phyloP scores from a whole-genome alignment of 1,140 invertebrate genomes.

The Xylocopa sonorina region DNA sequence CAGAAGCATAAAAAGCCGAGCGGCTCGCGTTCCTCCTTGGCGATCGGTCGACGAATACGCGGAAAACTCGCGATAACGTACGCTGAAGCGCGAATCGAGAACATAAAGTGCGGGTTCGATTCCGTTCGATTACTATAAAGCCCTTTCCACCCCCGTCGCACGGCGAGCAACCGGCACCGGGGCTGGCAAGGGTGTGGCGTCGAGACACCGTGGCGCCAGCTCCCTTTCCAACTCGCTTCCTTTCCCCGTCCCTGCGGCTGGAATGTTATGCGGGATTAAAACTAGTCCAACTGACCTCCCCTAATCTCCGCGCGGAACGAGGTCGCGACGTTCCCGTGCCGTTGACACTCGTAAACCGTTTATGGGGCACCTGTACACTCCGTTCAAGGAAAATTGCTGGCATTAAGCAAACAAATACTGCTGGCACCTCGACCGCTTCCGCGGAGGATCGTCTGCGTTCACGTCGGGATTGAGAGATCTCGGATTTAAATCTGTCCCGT shows the following conservation, averaged over 20 bases:
- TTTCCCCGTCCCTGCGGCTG: not conserved
- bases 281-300: conserved; percentile 20
- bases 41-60: not conserved
- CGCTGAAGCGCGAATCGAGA: conserved; percentile 9
- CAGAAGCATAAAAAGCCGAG: conserved; percentile 10
- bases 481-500: too few species aligned
- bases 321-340: not conserved
- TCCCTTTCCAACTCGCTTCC: conserved; percentile 26
- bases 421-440: too few species aligned
- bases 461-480: too few species aligned
- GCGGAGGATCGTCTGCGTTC: too few species aligned
- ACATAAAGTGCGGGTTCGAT: conserved; percentile 54
- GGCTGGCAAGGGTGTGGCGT: conserved; percentile 64
- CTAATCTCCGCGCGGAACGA: conserved; percentile 47
- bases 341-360: not conserved
- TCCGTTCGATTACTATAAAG: conserved; percentile 36
- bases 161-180: not conserved
- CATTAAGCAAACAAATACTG: not conserved
- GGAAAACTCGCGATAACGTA: not conserved
- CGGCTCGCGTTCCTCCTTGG: not conserved
- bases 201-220: conserved; percentile 68
- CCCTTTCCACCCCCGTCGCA: not conserved
- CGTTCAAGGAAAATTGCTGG: too few species aligned
- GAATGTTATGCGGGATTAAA: conserved; percentile 26
- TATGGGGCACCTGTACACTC: not conserved